Evolutionary conservation across 2,888 invertebrate genomes (phyloP), one percentile per base, ranked within the genome.

Genomic region (Bhutanitis thaidina): DNA sequence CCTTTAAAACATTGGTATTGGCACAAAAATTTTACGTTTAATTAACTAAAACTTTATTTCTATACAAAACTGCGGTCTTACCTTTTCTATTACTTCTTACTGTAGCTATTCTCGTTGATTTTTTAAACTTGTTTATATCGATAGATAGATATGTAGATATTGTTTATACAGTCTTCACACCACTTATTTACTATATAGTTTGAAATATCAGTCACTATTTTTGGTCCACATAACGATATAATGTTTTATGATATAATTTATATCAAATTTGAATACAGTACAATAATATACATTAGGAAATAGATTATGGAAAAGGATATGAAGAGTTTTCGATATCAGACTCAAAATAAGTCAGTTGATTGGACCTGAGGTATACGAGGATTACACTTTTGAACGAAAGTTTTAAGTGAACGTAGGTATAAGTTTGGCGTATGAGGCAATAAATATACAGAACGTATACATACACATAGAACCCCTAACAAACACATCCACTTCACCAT

Each of bases 291-390:
- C 14, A 43, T 20, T 38, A 44, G 34, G 15, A 29, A 47, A 55
- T 49, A 55, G 40, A 44, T 49, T 52, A 45, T 54, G 36, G 48
- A 57, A 44, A 58, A 36, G 56, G 64, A 66, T 66, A 65, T 64
- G 62, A 56, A 55, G 36, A 50, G 10, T 29, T 54, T 63, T 66
- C 74, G 82, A 82, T 84, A 84, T 83, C 55, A 63, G 60, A 61
- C 53, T 70, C 65, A 59, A 66, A 51, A 51, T 71, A 87, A 86
- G 84, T 86, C 87, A 82, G 81, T 75, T 56, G 14, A 59, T 83
- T 87, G 87, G 86, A 77, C 87, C 86, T 54, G 77, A 64, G 72
- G 73, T 71, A 57, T 49, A 20, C 1, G 16, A 30, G 15, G 10
- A 16, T 9, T 12, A 34, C 34, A 34, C 12, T 34, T 41, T 41